Conservation (phyloP, 2,797 vertebrate genomes). For the Hoplostethus atlanticus region DNA sequence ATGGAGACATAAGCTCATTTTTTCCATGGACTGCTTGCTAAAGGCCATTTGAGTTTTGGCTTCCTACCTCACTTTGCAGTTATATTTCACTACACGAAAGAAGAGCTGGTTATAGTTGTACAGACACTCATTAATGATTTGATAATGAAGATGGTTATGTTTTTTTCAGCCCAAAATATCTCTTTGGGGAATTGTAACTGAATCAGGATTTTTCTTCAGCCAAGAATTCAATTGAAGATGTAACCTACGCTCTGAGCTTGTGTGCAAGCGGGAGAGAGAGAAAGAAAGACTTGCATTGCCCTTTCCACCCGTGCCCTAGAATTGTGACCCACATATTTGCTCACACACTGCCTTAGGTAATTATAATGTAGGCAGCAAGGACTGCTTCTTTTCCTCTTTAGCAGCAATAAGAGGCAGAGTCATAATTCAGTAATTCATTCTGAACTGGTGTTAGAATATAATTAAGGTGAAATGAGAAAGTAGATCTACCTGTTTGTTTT, state of each 20-base stretch:
- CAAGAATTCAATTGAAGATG: slow-evolving; percentile 55
- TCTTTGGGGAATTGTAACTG: slow-evolving; percentile 13
- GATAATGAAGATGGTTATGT: slow-evolving; percentile 30
- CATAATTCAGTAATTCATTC: slow-evolving; percentile 71
- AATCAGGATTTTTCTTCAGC: slow-evolving; percentile 16
- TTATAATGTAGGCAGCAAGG: slow-evolving; percentile 45
- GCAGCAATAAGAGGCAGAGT: slow-evolving; percentile 64
- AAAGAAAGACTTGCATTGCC: slow-evolving; percentile 65
- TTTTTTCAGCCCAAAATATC: slow-evolving; percentile 23
- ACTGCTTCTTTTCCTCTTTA: slow-evolving; percentile 55
- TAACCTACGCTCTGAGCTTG: slow-evolving; percentile 42
- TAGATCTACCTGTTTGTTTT: slow-evolving; percentile 65
- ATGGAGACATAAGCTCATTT: slow-evolving; percentile 77
- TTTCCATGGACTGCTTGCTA: slow-evolving; percentile 69
- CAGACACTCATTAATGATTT: slow-evolving; percentile 41
- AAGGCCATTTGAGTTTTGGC: slow-evolving; percentile 54
- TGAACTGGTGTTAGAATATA: slow-evolving; percentile 63
- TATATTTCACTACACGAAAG: slow-evolving; percentile 39
- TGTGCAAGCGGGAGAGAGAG: slow-evolving; percentile 45
- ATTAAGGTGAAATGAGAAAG: slow-evolving; percentile 67
- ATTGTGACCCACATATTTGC: slow-evolving; percentile 81
- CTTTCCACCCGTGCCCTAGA: slow-evolving; percentile 79
- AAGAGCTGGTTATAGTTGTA: slow-evolving; percentile 46
- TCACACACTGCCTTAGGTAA: slow-evolving; percentile 77
- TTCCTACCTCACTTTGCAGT: slow-evolving; percentile 17